Base-by-base conservation (phyloP, 2,113 vertebrate genomes). In the Labeo rohita region DNA sequence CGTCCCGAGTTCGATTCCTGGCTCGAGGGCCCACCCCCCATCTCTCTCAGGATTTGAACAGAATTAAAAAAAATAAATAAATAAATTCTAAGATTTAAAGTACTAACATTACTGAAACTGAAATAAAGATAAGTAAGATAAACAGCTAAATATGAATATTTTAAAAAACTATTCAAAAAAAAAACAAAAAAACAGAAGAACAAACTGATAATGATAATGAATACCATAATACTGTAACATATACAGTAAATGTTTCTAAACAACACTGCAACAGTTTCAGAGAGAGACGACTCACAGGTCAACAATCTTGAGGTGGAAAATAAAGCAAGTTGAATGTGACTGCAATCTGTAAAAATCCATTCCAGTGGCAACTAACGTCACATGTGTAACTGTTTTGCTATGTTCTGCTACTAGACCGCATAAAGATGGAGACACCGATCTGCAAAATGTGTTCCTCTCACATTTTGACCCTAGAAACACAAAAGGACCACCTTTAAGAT, bases 361-460 rank as follows among this genome's bases (percentile, higher is more conserved):
- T 92, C 90, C 91, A 87, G 88, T 92, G 93, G 94, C 92, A 94
- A 92, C 91, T 85, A 87, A 87, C 90, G 90, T 92, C 92, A 93
- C 93, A 93, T 87, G 91, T 94, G 28, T 90, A 89, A 82, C 90
- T 50, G 81, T 89, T 92, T 91, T 28, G 28, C 28, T 28, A 28
- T 28, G 28, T 28, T 28, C 87, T 87, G 86, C 74, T 23, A 36
- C 87, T 80, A 80, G 36, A 34, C 4, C 18, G 72, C 47, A 76
- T 15, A 76, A 76, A 76, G 74, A 56, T 10, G 39, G 16, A 21
- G 68, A 72, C 43, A 78, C 75, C 13, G 7, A 56, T 52, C 50
- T 34, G 6, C 49, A 39, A 45, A 21, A 73, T 52, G 50, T 36
- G 16, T 77, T 52, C 8, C 1, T 45, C 68, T 3, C 16, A 54